Percentiles rank a stretch among this genome's conserved stretches.
Conservation (phyloP, 1,140 invertebrate genomes). For the Rhagoletis zephyria region DNA sequence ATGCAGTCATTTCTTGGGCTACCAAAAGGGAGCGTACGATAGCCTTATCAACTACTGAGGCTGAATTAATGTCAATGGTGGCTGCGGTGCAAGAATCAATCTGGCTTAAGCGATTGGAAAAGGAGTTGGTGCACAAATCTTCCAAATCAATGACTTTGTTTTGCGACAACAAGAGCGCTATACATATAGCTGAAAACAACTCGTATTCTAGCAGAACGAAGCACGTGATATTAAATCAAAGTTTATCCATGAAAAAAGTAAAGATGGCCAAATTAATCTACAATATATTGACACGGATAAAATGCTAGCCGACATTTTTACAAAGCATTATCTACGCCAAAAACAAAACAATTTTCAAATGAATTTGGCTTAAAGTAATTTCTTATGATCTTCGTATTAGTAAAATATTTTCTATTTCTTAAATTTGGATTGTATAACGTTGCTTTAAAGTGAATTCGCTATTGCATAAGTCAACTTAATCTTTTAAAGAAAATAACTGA, state of each 20-base stretch:
- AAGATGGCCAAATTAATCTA: background rate
- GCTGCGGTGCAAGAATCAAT: slow-evolving; percentile 59
- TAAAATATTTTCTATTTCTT: too few species aligned
- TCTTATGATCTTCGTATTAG: too few species aligned
- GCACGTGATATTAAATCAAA: slow-evolving; percentile 4
- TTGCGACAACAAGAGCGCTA: slow-evolving; percentile 62
- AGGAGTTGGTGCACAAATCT: background rate
- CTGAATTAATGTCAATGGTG: slow-evolving; percentile 67
- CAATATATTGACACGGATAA: too few species aligned
- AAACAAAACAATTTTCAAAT: too few species aligned
- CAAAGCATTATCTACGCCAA: too few species aligned
- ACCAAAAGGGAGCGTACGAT: slow-evolving; percentile 7
- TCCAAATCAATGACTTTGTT: slow-evolving; percentile 47
- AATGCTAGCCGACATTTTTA: too few species aligned
- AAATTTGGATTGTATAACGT: too few species aligned
- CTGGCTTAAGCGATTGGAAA: slow-evolving; percentile 46
- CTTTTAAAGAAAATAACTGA: too few species aligned
- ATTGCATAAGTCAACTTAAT: too few species aligned
- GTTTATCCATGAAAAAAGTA: background rate
- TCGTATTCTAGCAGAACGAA: background rate
- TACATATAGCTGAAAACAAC: slow-evolving; percentile 57
- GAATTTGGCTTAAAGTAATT: too few species aligned
- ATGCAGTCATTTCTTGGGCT: slow-evolving; percentile 58
- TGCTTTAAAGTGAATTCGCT: too few species aligned
- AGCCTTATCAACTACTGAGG: slow-evolving; percentile 64